Evolutionary conservation across 2,113 vertebrate species (phyloP).

Genomic region (Phoxinus phoxinus): DNA sequence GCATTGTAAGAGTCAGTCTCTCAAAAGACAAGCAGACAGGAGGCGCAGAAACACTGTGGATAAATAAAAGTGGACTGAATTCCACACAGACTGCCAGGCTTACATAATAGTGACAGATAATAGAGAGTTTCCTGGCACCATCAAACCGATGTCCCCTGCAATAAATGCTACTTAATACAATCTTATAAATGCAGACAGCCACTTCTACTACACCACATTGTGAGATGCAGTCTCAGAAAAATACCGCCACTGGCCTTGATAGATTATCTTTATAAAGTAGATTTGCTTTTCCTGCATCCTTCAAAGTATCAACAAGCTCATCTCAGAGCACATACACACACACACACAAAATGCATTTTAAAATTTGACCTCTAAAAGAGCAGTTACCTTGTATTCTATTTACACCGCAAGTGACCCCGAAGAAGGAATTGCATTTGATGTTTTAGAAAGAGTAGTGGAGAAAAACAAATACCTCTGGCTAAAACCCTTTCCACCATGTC

Average conservation of each 20-base stretch:
- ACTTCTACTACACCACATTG: not conserved
- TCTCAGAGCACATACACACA: not conserved
- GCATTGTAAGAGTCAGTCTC: not conserved
- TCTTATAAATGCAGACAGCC: slow-evolving; percentile 3
- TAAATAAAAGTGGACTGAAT: slow-evolving; percentile 24
- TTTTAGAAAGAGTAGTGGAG: not conserved
- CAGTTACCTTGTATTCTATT: not conserved
- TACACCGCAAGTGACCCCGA: not conserved
- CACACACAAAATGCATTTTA: not conserved
- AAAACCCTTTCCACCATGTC: slow-evolving; percentile 20
- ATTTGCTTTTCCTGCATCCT: not conserved
- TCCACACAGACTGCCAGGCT: not conserved
- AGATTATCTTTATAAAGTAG: not conserved
- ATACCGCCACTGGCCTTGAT: not conserved
- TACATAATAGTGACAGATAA: slow-evolving; percentile 29
- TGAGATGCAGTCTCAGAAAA: not conserved
- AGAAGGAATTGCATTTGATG: slow-evolving; percentile 25
- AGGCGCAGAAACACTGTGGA: not conserved
- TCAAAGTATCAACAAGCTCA: not conserved
- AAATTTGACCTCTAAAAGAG: not conserved
- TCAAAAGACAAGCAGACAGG: not conserved
- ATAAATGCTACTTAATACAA: not conserved
- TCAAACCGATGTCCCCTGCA: not conserved
- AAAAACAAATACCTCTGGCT: not conserved
- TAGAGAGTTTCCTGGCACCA: slow-evolving; percentile 6